Percentiles rank a stretch among this genome's conserved stretches.
Evolutionary conservation across 1,140 invertebrate species (phyloP).

Genomic region (Arctopsyche grandis): DNA sequence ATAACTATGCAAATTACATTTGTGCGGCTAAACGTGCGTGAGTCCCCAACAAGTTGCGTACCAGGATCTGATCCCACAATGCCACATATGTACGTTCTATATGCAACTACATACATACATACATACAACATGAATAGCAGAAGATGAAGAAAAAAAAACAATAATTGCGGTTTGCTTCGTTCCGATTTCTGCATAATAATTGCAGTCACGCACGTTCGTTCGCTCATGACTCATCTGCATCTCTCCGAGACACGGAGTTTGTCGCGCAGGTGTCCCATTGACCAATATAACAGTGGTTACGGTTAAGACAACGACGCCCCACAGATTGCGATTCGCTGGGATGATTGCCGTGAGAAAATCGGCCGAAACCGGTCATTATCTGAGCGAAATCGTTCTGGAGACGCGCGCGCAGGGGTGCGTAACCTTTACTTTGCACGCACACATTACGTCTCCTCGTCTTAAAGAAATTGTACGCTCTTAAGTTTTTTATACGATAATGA

Average conservation of each 20-base stretch:
- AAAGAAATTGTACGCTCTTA: too few relatives aligned
- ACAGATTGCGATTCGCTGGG: conserved; percentile 15
- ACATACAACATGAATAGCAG: too few relatives aligned
- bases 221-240: neutral
- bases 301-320: neutral
- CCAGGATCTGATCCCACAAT: too few relatives aligned
- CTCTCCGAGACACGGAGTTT: neutral
- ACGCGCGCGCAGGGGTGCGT: conserved; percentile 3
- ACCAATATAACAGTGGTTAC: conserved; percentile 4
- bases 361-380: conserved; percentile 7
- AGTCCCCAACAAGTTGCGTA: neutral
- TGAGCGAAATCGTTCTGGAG: neutral
- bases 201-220: neutral
- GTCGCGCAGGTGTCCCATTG: conserved; percentile 20
- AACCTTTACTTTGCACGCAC: neutral
- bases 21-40: conserved; percentile 16
- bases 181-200: conserved; percentile 3
- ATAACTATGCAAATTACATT: conserved; percentile 32
- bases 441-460: too few relatives aligned
- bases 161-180: neutral
- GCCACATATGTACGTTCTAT: neutral
- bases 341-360: conserved; percentile 33
- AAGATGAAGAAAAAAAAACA: neutral
- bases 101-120: neutral
- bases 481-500: too few relatives aligned